A percentile compares a stretch with the other conserved stretches of the same genome.
Conservation (phyloP, 2,113 vertebrate species). For the Ceratotherium simum region DNA sequence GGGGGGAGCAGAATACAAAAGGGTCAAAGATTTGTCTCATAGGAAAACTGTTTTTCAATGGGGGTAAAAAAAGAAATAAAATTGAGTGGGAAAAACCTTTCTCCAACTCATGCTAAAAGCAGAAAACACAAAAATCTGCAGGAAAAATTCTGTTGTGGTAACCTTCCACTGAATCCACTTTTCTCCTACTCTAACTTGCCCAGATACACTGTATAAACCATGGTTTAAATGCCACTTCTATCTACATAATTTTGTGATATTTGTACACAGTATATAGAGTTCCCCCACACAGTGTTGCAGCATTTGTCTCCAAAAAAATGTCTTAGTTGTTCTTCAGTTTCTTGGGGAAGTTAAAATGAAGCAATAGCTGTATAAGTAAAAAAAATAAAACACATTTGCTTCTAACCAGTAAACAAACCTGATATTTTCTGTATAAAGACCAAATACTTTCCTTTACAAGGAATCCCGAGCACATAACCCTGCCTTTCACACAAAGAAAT, state of each 20-base stretch:
- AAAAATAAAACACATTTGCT: neutral
- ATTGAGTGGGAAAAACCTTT: neutral
- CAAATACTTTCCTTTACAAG: slow-evolving; percentile 35
- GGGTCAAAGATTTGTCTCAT: slow-evolving; percentile 60
- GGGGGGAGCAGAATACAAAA: slow-evolving; percentile 55
- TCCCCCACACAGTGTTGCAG: neutral
- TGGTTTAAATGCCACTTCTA: neutral
- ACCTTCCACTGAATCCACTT: slow-evolving; percentile 4
- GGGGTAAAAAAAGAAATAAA: slow-evolving; percentile 26
- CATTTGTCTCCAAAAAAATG: neutral
- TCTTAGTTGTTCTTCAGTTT: slow-evolving; percentile 36
- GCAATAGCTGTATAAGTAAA: neutral
- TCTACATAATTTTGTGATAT: slow-evolving; percentile 31
- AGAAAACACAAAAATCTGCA: slow-evolving; percentile 23
- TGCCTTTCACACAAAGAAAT: neutral
- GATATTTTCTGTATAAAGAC: slow-evolving; percentile 32
- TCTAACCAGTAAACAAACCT: slow-evolving; percentile 27
- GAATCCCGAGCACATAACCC: neutral
- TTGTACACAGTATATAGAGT: neutral
- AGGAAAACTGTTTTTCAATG: slow-evolving; percentile 52
- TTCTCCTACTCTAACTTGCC: neutral
- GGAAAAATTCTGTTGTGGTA: neutral
- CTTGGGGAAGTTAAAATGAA: slow-evolving; percentile 60
- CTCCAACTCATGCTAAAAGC: slow-evolving; percentile 24
- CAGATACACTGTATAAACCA: slow-evolving; percentile 19